Base-by-base conservation (phyloP, 2,888 invertebrate genomes). In the Didymodactylos carnosus region DNA sequence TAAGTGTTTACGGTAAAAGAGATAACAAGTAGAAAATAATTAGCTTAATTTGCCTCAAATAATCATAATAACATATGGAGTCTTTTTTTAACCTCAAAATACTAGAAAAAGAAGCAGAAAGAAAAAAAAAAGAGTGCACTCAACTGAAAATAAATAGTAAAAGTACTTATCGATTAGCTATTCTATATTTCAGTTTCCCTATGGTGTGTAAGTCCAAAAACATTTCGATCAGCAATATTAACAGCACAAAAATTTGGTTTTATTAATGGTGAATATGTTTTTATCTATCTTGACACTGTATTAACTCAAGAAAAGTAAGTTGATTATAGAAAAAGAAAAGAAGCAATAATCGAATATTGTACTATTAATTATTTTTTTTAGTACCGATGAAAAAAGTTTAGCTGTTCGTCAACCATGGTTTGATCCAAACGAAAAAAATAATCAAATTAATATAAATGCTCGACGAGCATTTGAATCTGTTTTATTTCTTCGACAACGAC, bases 221-320 rank as follows among this genome's bases (percentile, higher is more conserved):
- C 62, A 35, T 62, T 62, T 62, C 62, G 62, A 35, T 62, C 35
- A 35, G 62, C 62, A 7, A 88, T 97, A 87, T 84, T 97, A 79
- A 91, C 92, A 13, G 97, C 97, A 2, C 90, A 93, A 79, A 91
- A 92, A 77, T 87, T 97, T 77, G 91, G 91, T 79, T 97, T 98
- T 92, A 91, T 93, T 75, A 91, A 90, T 75, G 95, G 95, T 13
- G 95, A 97, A 85, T 98, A 95, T 84, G 92, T 94, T 72, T 94
- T 98, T 86, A 92, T 98, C 86, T 97, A 94, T 84, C 92, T 97
- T 79, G 94, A 95, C 35, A 62, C 62, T 27, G 62, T 62, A 10
- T n/a, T 62, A 19, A 62, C 62, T 35, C 62, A 62, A 35, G 62
- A 62, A 16, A 62, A 62, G 62, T 62, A 62, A 19, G n/a, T n/a